These are phyloP conservation scores for Brachirus orientalis DNA, from an alignment of 2,113 vertebrate genomes.

Conservation along the genomic window DNA sequence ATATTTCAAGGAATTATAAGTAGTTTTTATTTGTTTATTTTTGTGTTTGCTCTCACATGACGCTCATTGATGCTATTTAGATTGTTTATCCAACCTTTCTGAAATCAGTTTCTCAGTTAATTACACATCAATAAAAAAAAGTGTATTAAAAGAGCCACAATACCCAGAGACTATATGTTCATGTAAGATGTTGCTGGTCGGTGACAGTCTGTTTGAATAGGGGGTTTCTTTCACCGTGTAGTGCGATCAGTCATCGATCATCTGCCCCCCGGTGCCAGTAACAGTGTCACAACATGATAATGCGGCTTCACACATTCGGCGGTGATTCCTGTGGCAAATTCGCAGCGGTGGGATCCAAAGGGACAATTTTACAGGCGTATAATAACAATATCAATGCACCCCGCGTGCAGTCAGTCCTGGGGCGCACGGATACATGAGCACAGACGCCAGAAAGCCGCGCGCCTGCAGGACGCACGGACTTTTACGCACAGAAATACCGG, in stretches of 20 bases:
- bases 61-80: neutral
- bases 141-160: constrained; percentile 28
- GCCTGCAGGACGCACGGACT: constrained; percentile 44
- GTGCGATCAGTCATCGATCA: constrained; percentile 70
- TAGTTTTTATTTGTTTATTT: constrained; percentile 1
- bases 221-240: constrained; percentile 27
- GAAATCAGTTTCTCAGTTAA: constrained; percentile 11
- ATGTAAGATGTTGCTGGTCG: constrained; percentile 44
- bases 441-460: constrained; percentile 22
- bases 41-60: constrained; percentile 1
- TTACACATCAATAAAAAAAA: constrained; percentile 3
- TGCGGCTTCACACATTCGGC: constrained; percentile 62
- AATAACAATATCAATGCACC: constrained; percentile 67
- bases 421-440: constrained; percentile 14
- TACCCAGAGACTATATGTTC: constrained; percentile 41
- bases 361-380: constrained; percentile 68
- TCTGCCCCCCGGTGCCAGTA: constrained; percentile 54
- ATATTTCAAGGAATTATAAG: neutral
- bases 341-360: constrained; percentile 59
- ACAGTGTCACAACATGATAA: constrained; percentile 73
- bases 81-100: constrained; percentile 17
- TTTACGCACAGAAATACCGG: constrained; percentile 50
- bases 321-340: constrained; percentile 63
- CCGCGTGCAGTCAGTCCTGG: constrained; percentile 29
- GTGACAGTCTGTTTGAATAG: constrained; percentile 58